Conservation (phyloP, 2,888 invertebrate genomes). For the Ophion costatus region DNA sequence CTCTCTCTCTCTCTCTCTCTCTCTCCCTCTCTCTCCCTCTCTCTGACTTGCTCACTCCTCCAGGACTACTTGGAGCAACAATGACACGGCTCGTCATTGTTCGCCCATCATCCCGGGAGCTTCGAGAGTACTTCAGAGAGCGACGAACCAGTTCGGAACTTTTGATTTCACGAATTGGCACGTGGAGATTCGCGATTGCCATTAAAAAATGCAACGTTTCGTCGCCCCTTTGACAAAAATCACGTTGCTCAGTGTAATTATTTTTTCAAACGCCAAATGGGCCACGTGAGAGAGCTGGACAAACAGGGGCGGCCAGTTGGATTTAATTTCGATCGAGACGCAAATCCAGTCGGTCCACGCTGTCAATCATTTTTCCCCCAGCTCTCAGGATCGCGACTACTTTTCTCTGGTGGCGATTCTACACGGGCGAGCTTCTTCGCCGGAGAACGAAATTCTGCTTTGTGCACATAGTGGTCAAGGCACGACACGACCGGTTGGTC, state of each 20-base stretch:
- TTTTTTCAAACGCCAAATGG: slow-evolving; percentile 35
- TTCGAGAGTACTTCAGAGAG: background rate
- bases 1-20: slow-evolving; percentile 19
- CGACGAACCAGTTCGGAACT: background rate
- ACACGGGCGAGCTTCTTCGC: slow-evolving; percentile 56
- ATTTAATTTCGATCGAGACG: slow-evolving; percentile 64
- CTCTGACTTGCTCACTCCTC: background rate
- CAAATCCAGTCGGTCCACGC: slow-evolving; percentile 44
- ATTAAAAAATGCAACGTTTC: background rate
- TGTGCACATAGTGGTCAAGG: slow-evolving; percentile 7
- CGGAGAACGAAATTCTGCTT: slow-evolving; percentile 14
- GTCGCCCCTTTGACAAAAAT: background rate
- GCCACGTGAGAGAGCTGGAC: slow-evolving; percentile 73
- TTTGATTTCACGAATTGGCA: background rate
- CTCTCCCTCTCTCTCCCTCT: background rate
- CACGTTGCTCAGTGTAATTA: background rate
- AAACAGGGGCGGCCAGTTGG: slow-evolving; percentile 75
- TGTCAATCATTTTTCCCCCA: background rate
- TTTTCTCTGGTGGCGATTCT: slow-evolving; percentile 45
- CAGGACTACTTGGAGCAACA: slow-evolving; percentile 10
- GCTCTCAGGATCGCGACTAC: background rate
- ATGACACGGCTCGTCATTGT: slow-evolving; percentile 1
- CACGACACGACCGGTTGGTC: slow-evolving; percentile 59
- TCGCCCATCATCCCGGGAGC: background rate
- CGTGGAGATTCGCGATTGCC: background rate